phyloP scores from a whole-genome alignment of 2,888 invertebrate genomes.

The Apoderus coryli region DNA sequence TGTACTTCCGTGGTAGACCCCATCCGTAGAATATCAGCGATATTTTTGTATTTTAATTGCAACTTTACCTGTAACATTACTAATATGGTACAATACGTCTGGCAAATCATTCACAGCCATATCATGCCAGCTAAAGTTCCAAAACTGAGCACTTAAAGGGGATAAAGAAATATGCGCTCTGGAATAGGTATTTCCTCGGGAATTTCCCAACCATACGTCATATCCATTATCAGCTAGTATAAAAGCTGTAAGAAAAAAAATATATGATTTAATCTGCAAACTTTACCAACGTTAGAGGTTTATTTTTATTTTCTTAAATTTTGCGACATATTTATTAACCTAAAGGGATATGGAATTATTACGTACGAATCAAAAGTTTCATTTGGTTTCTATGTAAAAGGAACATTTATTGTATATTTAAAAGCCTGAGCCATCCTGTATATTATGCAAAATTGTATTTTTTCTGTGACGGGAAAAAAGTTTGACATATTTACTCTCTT shows the following conservation, averaged over 20 bases:
- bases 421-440: too few relatives aligned
- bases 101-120: constrained; percentile 79
- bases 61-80: constrained; percentile 34
- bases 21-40: too few relatives aligned
- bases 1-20: too few relatives aligned
- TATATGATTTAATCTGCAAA: too few relatives aligned
- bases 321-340: too few relatives aligned
- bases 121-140: constrained; percentile 77
- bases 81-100: constrained; percentile 60
- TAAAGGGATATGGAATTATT: too few relatives aligned
- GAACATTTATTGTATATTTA: too few relatives aligned
- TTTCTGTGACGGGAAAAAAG: too few relatives aligned
- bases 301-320: constrained; percentile 4
- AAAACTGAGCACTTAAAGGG: constrained; percentile 45
- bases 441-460: too few relatives aligned
- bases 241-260: constrained; percentile 39
- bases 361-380: too few relatives aligned
- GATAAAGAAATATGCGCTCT: constrained; percentile 43
- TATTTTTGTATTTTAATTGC: too few relatives aligned
- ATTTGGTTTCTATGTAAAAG: not conserved
- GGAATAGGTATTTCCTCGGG: constrained; percentile 67
- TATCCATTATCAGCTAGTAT: constrained; percentile 53
- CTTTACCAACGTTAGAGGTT: not conserved
- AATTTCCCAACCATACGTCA: constrained; percentile 76
- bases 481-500: too few relatives aligned